A percentile compares a stretch with the other conserved stretches of the same genome.
Evolutionary conservation across 2,888 invertebrate species (phyloP).

Genomic region (Capitulum mitella): DNA sequence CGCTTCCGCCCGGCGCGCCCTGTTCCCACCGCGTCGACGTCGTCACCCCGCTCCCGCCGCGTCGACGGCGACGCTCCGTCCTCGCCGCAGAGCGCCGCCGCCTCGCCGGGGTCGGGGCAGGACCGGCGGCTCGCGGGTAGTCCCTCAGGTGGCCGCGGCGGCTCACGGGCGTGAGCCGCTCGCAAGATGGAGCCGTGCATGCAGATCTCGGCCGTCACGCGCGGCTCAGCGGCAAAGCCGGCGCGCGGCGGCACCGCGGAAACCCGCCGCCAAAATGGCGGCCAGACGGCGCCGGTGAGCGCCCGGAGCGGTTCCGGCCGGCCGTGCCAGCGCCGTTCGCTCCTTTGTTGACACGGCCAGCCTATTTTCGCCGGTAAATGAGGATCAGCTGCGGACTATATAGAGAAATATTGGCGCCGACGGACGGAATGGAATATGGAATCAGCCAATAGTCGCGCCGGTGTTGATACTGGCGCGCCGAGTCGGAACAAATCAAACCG

Average conservation of each 20-base stretch:
- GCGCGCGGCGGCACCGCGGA: too few species aligned
- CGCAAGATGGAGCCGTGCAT: background rate
- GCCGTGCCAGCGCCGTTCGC: too few species aligned
- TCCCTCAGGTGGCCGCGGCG: background rate
- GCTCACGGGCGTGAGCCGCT: background rate
- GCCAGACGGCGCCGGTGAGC: too few species aligned
- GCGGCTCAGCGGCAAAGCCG: background rate
- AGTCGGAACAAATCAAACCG: constrained; percentile 6
- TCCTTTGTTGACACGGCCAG: background rate
- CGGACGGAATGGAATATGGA: background rate
- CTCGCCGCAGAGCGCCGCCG: background rate
- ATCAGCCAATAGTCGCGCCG: background rate
- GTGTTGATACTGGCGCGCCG: background rate
- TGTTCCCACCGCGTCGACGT: background rate
- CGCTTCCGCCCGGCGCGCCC: too few species aligned
- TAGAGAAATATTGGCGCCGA: background rate
- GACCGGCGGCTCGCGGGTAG: too few species aligned
- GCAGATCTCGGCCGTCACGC: background rate
- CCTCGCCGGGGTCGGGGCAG: too few species aligned
- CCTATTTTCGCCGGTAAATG: background rate
- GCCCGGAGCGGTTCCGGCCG: too few species aligned
- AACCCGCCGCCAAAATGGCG: background rate
- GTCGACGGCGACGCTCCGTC: background rate
- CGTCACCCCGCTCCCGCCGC: background rate
- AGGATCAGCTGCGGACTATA: background rate